These are phyloP conservation scores for Camponotus pennsylvanicus DNA, from an alignment of 1,140 invertebrate genomes.

Conservation along the genomic window DNA sequence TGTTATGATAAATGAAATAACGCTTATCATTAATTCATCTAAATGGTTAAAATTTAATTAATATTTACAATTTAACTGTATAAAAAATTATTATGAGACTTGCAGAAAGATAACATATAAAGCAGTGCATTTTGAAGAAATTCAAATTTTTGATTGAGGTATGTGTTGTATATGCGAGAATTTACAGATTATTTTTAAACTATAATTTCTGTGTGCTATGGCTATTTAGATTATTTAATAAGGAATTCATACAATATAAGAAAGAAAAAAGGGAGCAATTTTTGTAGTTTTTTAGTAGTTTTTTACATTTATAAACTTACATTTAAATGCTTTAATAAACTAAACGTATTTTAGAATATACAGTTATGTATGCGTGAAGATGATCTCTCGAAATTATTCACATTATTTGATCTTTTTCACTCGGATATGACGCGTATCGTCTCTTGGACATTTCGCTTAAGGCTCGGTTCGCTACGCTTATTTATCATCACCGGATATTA, in stretches of 20 bases:
- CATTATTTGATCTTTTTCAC: constrained; percentile 17
- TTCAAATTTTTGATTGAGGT: neutral
- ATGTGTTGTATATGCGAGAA: neutral
- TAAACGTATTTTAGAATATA: neutral
- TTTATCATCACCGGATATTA: constrained; percentile 55
- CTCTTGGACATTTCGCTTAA: constrained; percentile 45
- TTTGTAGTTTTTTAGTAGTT: neutral
- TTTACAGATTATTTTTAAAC: neutral
- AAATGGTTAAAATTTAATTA: constrained; percentile 1
- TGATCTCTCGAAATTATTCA: constrained; percentile 15
- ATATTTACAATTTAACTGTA: neutral
- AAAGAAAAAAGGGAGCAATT: neutral
- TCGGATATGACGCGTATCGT: constrained; percentile 8
- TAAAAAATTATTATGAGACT: neutral
- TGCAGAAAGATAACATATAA: neutral
- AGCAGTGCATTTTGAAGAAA: neutral
- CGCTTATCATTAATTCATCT: neutral
- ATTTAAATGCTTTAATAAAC: neutral
- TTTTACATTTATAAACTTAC: neutral
- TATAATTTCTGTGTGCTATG: neutral
- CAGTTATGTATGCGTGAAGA: neutral
- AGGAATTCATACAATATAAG: neutral
- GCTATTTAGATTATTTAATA: neutral
- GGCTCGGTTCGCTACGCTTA: constrained; percentile 27
- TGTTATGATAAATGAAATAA: neutral